Evolutionary conservation across 2,797 vertebrate species (phyloP), one percentile per base, ranked within the genome.

Genomic region (Gymnoscopelus microlampas): DNA sequence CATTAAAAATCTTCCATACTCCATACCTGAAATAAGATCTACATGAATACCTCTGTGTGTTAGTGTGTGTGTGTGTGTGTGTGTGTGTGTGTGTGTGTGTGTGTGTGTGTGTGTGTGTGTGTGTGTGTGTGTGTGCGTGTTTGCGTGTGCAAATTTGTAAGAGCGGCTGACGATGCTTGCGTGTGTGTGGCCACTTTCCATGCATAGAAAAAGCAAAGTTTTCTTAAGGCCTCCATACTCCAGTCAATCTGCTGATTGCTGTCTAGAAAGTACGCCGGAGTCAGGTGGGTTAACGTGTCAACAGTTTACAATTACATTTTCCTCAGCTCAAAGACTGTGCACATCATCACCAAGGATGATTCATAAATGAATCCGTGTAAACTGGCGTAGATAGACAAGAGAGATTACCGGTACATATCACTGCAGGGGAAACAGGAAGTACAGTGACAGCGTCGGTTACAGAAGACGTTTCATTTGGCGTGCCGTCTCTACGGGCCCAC

Each of bases 201-300:
- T 59, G 47, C n/a, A 35, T 19, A 19, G 35, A 71, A 74, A 35
- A 55, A 63, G 32, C n/a, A 63, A 50, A 66, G 85, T 79, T 91
- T 85, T 87, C 74, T 78, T 87, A 84, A 85, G 78, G 82, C 82
- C 88, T 85, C 75, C 69, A 80, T 84, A 83, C 72, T 76, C 70
- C 50, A 19, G 51, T 73, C 58, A 81, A 81, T 82, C 78, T 66
- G 69, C 75, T 76, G n/a, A 39, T n/a, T 74, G 74, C 69, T 72
- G 63, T 75, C n/a, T 61, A 53, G 76, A 85, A 73, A 66, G 81
- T 55, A 56, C 66, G 60, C 72, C 26, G 77, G 73, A 83, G 76
- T 82, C 62, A 72, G 72, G 68, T n/a, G 85, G 86, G 83, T 90
- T 88, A 91, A 92, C 79, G 64, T 88, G 87, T 93, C 92, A 91